Evolutionary conservation across 2,113 vertebrate genomes (phyloP).

Genomic region (Passerina amoena): DNA sequence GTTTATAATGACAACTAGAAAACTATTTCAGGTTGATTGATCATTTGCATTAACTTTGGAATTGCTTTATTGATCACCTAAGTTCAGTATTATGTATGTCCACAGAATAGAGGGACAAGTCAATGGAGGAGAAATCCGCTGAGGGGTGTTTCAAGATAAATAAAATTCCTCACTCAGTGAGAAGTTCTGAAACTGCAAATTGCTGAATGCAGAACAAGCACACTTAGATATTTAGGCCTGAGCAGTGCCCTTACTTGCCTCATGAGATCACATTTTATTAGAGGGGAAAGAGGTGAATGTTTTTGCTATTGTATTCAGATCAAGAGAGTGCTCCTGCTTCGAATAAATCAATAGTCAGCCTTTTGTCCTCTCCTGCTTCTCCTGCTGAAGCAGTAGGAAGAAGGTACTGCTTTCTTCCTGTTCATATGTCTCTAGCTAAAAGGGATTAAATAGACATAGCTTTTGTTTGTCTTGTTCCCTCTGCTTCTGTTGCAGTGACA

Average conservation of each 20-base stretch:
- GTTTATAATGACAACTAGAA: background rate
- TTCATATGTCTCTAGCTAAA: background rate
- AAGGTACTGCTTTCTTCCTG: background rate
- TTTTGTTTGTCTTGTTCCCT: background rate
- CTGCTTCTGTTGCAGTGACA: background rate
- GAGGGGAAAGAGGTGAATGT: background rate
- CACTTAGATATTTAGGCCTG: background rate
- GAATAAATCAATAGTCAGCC: background rate
- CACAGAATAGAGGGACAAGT: background rate
- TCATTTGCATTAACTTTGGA: background rate
- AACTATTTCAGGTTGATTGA: background rate
- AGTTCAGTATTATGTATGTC: background rate
- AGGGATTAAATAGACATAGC: background rate
- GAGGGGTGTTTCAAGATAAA: background rate
- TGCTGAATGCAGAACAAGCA: background rate
- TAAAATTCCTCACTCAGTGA: background rate
- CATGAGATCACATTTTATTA: background rate
- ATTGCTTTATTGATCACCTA: background rate
- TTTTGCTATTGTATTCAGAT: background rate
- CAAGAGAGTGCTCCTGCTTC: background rate
- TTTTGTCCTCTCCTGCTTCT: background rate
- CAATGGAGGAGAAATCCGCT: background rate
- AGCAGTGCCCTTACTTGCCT: background rate
- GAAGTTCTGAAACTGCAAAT: background rate
- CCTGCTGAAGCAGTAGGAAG: background rate